Evolutionary conservation across 2,888 invertebrate genomes (phyloP).

Genomic region (Yponomeuta cagnagella): DNA sequence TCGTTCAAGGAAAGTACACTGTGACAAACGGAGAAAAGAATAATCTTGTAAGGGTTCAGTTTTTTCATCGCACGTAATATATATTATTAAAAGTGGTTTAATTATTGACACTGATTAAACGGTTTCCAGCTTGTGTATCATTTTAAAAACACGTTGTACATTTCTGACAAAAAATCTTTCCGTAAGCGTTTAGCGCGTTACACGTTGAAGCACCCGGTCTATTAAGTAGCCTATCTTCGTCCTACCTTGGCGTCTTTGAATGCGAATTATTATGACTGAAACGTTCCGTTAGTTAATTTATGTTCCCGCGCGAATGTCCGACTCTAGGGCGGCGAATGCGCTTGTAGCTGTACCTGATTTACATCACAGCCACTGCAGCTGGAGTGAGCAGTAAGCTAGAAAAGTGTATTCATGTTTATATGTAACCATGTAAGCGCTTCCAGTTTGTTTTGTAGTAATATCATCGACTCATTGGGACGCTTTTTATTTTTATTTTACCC

Average conservation of each 20-base stretch:
- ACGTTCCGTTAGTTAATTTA: constrained; percentile 42
- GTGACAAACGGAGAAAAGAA: too few relatives aligned
- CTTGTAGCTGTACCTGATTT: background rate
- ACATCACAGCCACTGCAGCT: background rate
- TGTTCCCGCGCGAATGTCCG: constrained; percentile 20
- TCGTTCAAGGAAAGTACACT: too few relatives aligned
- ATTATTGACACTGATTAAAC: too few relatives aligned
- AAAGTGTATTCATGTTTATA: background rate
- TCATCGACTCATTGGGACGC: too few relatives aligned
- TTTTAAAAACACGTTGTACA: too few relatives aligned
- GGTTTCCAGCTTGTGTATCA: too few relatives aligned
- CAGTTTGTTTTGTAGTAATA: too few relatives aligned
- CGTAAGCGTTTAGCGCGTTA: background rate
- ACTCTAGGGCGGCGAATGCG: constrained; percentile 2
- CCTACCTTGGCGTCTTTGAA: constrained; percentile 6
- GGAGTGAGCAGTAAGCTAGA: background rate
- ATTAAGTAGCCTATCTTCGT: background rate
- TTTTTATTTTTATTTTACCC: too few relatives aligned
- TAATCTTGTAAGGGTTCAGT: too few relatives aligned
- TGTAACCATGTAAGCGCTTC: background rate
- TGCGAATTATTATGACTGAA: constrained; percentile 27
- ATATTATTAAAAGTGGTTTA: too few relatives aligned
- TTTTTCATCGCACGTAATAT: too few relatives aligned
- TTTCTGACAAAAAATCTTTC: too few relatives aligned
- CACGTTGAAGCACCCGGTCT: background rate